phyloP scores from a whole-genome alignment of 2,797 vertebrate species.

The Muraenolepis orangiensis region DNA sequence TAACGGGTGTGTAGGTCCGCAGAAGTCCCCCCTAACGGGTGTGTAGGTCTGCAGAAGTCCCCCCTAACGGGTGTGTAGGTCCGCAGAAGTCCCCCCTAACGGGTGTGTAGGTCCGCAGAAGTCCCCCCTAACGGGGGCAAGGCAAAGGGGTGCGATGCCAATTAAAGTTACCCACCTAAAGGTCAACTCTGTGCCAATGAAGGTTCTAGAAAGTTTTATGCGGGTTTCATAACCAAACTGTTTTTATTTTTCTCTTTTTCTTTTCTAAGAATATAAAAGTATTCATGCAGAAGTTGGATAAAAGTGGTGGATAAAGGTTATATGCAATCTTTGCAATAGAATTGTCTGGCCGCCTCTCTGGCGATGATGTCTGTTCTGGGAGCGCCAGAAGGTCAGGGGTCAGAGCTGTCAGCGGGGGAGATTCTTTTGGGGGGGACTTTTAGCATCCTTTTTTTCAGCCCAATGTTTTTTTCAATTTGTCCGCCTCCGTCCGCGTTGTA shows the following conservation, averaged over 20 bases:
- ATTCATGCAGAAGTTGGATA: conserved; percentile 13
- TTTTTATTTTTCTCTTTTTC: neutral
- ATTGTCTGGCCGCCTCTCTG: conserved; percentile 4
- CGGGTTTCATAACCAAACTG: neutral
- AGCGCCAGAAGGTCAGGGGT: conserved; percentile 29
- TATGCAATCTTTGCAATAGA: conserved; percentile 22
- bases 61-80: conserved; percentile 20
- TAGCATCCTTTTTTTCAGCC: conserved; percentile 22
- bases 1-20: conserved; percentile 19
- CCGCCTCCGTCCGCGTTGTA: neutral
- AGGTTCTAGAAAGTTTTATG: conserved; percentile 15
- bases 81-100: conserved; percentile 37
- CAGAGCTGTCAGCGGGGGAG: conserved; percentile 24
- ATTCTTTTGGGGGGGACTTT: conserved; percentile 21
- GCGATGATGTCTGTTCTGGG: conserved; percentile 22
- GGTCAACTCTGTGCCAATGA: conserved; percentile 31
- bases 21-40: conserved; percentile 40
- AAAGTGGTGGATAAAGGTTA: conserved; percentile 1
- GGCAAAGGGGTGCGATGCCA: too few species aligned
- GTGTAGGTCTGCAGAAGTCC: conserved; percentile 35
- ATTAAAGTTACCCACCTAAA: conserved; percentile 28
- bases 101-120: conserved; percentile 35
- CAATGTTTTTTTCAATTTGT: neutral
- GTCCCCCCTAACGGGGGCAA: conserved; percentile 21
- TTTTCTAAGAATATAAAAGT: conserved; percentile 14